These are phyloP conservation scores for Esox lucius DNA, from an alignment of 2,797 vertebrate species.

Conservation along the genomic window DNA sequence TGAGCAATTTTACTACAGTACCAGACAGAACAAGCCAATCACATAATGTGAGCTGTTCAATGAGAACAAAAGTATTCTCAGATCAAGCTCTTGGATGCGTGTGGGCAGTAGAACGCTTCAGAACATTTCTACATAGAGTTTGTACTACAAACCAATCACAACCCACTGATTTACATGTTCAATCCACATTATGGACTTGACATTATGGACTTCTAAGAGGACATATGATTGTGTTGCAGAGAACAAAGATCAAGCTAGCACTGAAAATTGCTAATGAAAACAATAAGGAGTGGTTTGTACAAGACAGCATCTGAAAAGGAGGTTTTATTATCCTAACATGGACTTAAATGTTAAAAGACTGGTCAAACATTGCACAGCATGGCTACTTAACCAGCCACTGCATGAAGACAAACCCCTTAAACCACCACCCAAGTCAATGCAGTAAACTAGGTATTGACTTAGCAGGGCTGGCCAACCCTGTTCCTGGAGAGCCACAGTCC, in stretches of 20 bases:
- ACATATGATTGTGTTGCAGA: not conserved
- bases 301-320: too few species aligned
- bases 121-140: constrained; percentile 28
- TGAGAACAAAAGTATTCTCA: constrained; percentile 32
- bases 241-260: constrained; percentile 16
- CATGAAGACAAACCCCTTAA: constrained; percentile 31
- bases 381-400: constrained; percentile 31
- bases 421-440: constrained; percentile 14
- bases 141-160: constrained; percentile 21
- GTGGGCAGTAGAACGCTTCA: constrained; percentile 32
- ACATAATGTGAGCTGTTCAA: constrained; percentile 20
- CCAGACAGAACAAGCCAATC: constrained; percentile 24
- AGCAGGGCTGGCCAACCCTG: too few species aligned
- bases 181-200: constrained; percentile 3
- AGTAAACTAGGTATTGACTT: constrained; percentile 17
- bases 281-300: too few species aligned
- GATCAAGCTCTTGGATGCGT: constrained; percentile 36
- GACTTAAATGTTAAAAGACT: constrained; percentile 26
- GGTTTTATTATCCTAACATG: too few species aligned
- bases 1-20: constrained; percentile 17
- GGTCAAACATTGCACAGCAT: constrained; percentile 26
- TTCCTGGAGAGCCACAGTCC: too few species aligned
- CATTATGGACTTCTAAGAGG: too few species aligned
- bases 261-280: not conserved
- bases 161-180: constrained; percentile 30